Evolutionary conservation across 2,113 vertebrate genomes (phyloP), one percentile per base, ranked within the genome.

Genomic region (Thunnus thynnus): DNA sequence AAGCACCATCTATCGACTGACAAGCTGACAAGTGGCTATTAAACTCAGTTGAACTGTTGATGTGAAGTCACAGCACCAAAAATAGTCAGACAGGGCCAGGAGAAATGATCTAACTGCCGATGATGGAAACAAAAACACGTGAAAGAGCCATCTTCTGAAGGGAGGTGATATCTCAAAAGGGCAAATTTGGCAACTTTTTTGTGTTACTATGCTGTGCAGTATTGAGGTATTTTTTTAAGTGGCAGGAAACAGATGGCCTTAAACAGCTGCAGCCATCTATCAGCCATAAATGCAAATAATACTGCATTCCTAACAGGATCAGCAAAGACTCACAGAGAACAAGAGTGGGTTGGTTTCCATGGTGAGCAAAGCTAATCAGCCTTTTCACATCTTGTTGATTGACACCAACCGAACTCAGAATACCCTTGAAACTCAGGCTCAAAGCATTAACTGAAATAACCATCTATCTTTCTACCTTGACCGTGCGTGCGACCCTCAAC

Each of bases 11-110:
- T 65, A 69, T 80, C 66, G 55, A 72, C 83, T 90, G 90, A 89
- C 90, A 55, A 62, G 72, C 67, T 88, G 89, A 91, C 91, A 90
- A 76, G 83, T 32, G 10, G 86, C 83, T 71, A 86, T 91, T 91
- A 90, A 88, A 80, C 71, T 55, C 60, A 13, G 57, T 22, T 84
- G 77, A 89, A 88, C 72, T 73, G 64, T 52, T 78, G 88, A 82
- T 50, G 64, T 67, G 64, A 65, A 85, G 60, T 78, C n/a, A 2
- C 47, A 25, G 46, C 52, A 22, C n/a, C 46, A 54, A 82, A 85
- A 84, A 74, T 50, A 72, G 22, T 47, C 56, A 3, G 52, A 77
- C 3, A 47, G 58, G 12, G 54, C 30, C 7, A 8, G 2, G 7
- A 74, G 60, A 67, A 80, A 57, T 58, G 13, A 84, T 73, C 76